phyloP scores from a whole-genome alignment of 2,888 invertebrate genomes.

The Nasonovia ribisnigri region DNA sequence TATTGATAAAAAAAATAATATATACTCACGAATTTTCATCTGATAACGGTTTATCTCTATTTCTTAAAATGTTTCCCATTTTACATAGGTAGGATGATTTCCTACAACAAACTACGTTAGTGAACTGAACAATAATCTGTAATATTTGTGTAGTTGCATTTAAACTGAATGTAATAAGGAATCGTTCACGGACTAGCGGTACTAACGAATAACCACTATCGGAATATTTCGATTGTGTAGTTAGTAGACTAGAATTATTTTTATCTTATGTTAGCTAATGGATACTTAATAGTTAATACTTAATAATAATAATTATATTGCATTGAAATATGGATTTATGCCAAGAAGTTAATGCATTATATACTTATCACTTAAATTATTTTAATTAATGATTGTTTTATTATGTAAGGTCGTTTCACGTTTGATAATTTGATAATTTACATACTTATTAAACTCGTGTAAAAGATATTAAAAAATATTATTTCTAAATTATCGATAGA shows the following conservation, averaged over 20 bases:
- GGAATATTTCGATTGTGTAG: neutral
- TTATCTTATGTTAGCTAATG: neutral
- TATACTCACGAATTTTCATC: slow-evolving; percentile 1
- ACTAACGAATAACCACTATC: neutral
- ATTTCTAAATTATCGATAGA: neutral
- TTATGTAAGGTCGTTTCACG: no score
- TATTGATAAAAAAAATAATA: neutral
- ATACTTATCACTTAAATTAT: neutral
- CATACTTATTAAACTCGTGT: neutral
- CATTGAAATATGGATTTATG: neutral
- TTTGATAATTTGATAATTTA: no score
- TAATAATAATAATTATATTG: neutral
- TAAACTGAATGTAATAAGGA: neutral
- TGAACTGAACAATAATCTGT: neutral
- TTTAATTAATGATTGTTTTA: neutral
- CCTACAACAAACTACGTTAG: neutral
- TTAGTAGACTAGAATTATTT: neutral
- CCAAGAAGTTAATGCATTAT: neutral
- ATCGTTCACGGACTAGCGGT: neutral
- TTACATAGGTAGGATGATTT: neutral
- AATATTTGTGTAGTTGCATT: neutral
- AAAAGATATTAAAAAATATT: neutral
- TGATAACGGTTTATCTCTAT: neutral
- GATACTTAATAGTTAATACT: no score
- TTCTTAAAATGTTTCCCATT: neutral